phyloP scores from a whole-genome alignment of 2,113 vertebrate species.

The Rafetus swinhoei region DNA sequence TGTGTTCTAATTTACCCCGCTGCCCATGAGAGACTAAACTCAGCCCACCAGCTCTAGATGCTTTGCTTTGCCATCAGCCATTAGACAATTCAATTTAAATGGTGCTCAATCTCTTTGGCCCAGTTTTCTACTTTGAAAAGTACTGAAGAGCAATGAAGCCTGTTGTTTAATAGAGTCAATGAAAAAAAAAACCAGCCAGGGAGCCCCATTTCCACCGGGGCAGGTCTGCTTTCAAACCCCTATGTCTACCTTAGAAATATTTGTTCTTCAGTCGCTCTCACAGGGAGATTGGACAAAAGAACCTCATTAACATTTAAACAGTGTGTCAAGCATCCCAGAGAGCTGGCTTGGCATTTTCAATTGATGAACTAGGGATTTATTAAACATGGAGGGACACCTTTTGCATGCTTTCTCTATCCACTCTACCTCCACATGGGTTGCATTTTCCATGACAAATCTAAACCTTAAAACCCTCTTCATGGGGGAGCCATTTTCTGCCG shows the following conservation, averaged over 20 bases:
- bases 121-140: slow-evolving; percentile 1
- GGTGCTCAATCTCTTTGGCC: fast-evolving
- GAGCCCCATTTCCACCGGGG: neutral
- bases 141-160: neutral
- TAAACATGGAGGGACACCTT: neutral
- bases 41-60: neutral
- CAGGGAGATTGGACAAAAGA: slow-evolving; percentile 12
- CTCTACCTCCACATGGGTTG: neutral
- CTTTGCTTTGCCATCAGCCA: neutral
- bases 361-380: neutral
- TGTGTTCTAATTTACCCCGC: neutral
- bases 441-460: neutral
- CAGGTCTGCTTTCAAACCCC: neutral
- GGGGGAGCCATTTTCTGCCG: neutral
- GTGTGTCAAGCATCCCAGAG: neutral
- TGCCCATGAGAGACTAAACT: neutral
- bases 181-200: neutral
- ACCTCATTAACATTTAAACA: neutral
- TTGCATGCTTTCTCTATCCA: neutral
- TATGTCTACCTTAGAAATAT: neutral
- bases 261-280: slow-evolving; percentile 1
- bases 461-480: neutral
- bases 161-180: neutral
- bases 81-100: neutral
- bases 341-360: neutral